Conservation (phyloP, 2,888 invertebrate genomes). For the Thecocarcelia acutangulata region DNA sequence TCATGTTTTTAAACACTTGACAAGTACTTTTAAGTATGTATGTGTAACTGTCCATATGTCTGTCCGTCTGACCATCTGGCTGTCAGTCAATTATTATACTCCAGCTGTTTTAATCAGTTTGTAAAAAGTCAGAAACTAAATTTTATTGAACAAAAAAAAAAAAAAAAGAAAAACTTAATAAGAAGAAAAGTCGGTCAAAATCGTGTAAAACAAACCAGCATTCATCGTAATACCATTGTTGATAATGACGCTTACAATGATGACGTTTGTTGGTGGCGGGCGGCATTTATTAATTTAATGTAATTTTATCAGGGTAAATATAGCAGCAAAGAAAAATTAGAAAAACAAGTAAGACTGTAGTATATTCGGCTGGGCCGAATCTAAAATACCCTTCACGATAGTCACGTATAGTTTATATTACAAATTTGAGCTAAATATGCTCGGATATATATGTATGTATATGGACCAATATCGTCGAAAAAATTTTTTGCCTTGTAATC, state of each 20-base stretch:
- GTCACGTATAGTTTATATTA: too few species aligned
- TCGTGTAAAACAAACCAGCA: slow-evolving; percentile 58
- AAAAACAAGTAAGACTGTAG: slow-evolving; percentile 2
- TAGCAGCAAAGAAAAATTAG: neutral
- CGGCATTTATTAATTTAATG: slow-evolving; percentile 51
- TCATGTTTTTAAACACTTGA: slow-evolving; percentile 57
- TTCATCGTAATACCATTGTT: slow-evolving; percentile 28
- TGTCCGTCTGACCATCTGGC: neutral
- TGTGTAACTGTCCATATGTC: slow-evolving; percentile 1
- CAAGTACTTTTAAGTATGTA: slow-evolving; percentile 30
- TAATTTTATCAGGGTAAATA: slow-evolving; percentile 26
- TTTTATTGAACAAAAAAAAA: neutral
- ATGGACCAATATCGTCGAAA: too few species aligned
- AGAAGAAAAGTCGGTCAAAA: slow-evolving; percentile 61
- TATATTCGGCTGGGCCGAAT: too few species aligned
- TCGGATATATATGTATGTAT: too few species aligned
- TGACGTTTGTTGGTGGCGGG: neutral
- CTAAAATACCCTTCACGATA: too few species aligned
- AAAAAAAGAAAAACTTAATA: slow-evolving; percentile 15
- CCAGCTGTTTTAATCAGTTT: slow-evolving; percentile 30
- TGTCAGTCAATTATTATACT: neutral
- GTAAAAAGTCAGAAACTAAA: slow-evolving; percentile 45
- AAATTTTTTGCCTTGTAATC: too few species aligned
- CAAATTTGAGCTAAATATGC: too few species aligned
- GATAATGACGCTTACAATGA: slow-evolving; percentile 10